phyloP scores from a whole-genome alignment of 30 jellyfish, hydroid and myxozoan genomes.

The Chrysaora quinquecirrha region DNA sequence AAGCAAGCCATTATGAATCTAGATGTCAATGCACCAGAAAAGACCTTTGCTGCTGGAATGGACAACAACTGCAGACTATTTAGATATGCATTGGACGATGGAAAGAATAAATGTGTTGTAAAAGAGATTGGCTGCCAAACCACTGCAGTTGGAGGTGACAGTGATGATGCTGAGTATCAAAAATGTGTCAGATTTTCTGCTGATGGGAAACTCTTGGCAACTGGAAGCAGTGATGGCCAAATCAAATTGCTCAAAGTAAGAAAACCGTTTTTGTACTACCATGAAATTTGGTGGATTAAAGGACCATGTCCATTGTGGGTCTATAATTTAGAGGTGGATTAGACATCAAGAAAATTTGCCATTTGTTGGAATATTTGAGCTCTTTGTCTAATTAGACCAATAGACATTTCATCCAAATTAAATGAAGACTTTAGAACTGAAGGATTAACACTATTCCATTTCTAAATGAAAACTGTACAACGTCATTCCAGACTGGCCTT shows the following conservation, averaged over 20 bases:
- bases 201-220: conserved; percentile 74
- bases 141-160: conserved; percentile 64
- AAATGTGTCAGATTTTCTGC: conserved; percentile 77
- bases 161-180: conserved; percentile 93
- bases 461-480: too few relatives aligned
- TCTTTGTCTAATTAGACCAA: too few relatives aligned
- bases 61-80: conserved; percentile 81
- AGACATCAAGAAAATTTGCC: too few relatives aligned
- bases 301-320: too few relatives aligned
- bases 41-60: conserved; percentile 85
- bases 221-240: conserved; percentile 83
- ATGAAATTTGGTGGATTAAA: too few relatives aligned
- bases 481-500: too few relatives aligned
- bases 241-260: conserved; percentile 73
- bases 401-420: too few relatives aligned
- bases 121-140: conserved; percentile 50
- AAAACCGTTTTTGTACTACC: background rate
- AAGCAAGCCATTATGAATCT: conserved; percentile 82
- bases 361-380: too few relatives aligned
- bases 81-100: conserved; percentile 34
- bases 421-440: too few relatives aligned
- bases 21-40: conserved; percentile 50
- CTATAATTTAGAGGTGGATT: too few relatives aligned
- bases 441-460: too few relatives aligned
- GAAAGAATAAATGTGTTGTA: conserved; percentile 29